Evolutionary conservation across 2,113 vertebrate species (phyloP).

Genomic region (Sprattus sprattus): DNA sequence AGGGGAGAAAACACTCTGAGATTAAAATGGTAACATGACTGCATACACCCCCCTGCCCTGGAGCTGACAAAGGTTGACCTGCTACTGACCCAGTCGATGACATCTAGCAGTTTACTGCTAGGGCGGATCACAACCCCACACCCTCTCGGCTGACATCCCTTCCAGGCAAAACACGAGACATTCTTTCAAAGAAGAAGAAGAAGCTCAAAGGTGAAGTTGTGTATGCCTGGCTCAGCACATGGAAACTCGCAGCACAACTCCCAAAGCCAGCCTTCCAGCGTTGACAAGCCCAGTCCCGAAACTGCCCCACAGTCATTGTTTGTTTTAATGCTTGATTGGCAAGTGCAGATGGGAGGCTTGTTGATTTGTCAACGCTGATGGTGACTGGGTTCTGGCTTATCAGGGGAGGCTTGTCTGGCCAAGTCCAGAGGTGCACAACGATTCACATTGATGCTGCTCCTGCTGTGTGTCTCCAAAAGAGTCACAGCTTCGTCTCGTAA

Average conservation of each 20-base stretch:
- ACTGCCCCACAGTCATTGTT: not conserved
- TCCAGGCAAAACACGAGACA: not conserved
- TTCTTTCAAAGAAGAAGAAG: not conserved
- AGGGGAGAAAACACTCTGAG: not conserved
- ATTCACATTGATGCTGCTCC: not conserved
- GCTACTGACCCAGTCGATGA: not conserved
- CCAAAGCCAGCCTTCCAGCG: not conserved
- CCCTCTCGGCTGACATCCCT: not conserved
- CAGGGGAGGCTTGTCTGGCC: not conserved
- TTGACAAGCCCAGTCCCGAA: not conserved
- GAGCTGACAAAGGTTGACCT: slow-evolving; percentile 2
- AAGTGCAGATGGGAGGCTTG: not conserved
- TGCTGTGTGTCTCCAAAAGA: not conserved
- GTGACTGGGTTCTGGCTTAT: not conserved
- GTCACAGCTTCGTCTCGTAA: not conserved
- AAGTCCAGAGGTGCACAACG: not conserved
- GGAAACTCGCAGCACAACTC: not conserved
- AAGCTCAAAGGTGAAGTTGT: not conserved
- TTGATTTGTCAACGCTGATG: not conserved
- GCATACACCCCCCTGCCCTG: not conserved
- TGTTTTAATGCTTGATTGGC: not conserved
- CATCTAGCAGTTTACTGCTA: not conserved
- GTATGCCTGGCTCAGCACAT: not conserved
- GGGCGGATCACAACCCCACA: not conserved
- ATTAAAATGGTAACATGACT: slow-evolving; percentile 17